Evolutionary conservation across 1,140 invertebrate genomes (phyloP).

Genomic region (Aphis gossypii): DNA sequence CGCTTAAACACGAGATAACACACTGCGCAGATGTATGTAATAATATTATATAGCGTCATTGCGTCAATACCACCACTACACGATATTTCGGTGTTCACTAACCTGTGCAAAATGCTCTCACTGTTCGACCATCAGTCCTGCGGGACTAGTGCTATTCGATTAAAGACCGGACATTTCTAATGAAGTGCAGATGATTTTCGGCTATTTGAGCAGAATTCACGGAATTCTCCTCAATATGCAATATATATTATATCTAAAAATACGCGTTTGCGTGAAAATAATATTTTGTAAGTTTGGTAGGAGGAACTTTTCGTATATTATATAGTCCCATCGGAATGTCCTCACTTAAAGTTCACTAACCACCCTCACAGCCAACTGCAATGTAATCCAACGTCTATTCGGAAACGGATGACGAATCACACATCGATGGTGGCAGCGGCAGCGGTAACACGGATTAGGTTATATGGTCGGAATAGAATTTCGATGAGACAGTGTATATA

Average conservation of each 20-base stretch:
- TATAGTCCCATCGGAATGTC: not conserved
- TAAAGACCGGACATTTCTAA: conserved; percentile 20
- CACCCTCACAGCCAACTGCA: not conserved
- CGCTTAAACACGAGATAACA: not conserved
- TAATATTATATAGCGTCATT: not conserved
- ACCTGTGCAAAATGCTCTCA: not conserved
- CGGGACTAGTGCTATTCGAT: not conserved
- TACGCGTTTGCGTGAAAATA: not conserved
- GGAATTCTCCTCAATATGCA: not conserved
- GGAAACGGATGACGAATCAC: not conserved
- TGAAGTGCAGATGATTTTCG: not conserved
- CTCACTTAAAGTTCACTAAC: not conserved
- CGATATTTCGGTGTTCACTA: not conserved
- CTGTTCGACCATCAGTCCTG: not conserved
- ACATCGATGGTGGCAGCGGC: not conserved
- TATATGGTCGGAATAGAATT: not conserved
- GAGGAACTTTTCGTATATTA: not conserved
- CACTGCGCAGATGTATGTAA: too few relatives aligned
- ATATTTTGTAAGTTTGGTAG: not conserved
- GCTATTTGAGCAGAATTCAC: not conserved
- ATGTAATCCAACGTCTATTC: conserved; percentile 32
- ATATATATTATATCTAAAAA: not conserved
- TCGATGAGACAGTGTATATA: not conserved
- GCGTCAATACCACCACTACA: not conserved
- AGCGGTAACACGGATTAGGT: not conserved